Percentiles rank a stretch among this genome's conserved stretches.
Conservation (phyloP, 2,113 vertebrate species). For the Solenodon paradoxus region DNA sequence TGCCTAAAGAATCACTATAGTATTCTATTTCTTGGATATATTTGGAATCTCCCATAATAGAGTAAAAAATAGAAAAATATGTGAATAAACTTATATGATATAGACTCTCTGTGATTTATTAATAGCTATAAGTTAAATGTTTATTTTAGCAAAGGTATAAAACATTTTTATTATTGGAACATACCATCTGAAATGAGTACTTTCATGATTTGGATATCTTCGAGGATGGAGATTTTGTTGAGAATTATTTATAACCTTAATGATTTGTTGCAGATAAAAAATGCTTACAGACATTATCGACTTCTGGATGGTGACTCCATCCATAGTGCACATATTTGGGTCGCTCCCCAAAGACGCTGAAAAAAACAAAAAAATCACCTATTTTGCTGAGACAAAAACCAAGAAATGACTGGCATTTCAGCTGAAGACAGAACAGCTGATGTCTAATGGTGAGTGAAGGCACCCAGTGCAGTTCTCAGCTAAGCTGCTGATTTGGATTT, state of each 20-base stretch:
- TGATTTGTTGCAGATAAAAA: background rate
- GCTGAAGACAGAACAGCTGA: no score
- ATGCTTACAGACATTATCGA: no score
- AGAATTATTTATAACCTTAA: background rate
- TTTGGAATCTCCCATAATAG: background rate
- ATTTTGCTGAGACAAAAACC: no score
- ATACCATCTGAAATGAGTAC: background rate
- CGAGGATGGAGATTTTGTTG: background rate
- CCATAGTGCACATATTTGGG: no score
- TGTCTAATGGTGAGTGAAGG: no score
- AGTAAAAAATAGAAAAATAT: background rate
- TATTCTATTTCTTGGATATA: background rate
- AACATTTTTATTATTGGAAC: background rate
- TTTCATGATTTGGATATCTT: background rate
- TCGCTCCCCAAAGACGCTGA: no score
- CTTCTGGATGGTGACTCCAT: no score
- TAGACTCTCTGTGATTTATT: background rate
- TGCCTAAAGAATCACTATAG: background rate
- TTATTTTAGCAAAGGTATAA: background rate
- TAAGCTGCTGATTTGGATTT: no score
- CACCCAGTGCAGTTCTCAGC: no score
- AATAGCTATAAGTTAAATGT: background rate
- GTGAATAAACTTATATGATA: background rate
- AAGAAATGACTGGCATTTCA: no score
- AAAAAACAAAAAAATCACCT: no score